Percentiles rank a stretch among this genome's conserved stretches.
Evolutionary conservation across 2,113 vertebrate species (phyloP).

Genomic region (Dicentrarchus labrax): DNA sequence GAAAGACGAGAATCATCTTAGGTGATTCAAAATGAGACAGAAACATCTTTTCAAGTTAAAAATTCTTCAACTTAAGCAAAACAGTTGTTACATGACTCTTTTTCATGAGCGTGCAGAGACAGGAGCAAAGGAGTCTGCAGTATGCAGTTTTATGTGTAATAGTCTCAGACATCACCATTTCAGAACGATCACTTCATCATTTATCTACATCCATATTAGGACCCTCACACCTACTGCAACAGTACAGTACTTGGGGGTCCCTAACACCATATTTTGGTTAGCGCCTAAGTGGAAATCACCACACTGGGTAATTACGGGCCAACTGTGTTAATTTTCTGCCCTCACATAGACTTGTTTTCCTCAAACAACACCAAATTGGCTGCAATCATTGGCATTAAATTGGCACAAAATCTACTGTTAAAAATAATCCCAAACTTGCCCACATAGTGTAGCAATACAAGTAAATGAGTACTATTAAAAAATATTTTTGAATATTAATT

Average conservation of each 20-base stretch:
- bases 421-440: too few relatives aligned
- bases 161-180: background rate
- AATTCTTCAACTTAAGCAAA: background rate
- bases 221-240: background rate
- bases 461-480: background rate
- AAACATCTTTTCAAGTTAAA: background rate
- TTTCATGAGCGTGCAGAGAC: background rate
- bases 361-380: slow-evolving; percentile 8
- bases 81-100: background rate
- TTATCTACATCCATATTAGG: background rate
- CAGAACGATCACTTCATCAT: background rate
- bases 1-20: background rate
- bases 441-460: too few relatives aligned
- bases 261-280: background rate
- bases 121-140: background rate
- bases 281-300: background rate
- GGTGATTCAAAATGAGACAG: background rate
- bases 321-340: background rate
- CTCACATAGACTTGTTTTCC: background rate
- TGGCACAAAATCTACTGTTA: background rate
- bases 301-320: background rate
- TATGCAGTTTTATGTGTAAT: background rate
- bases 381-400: background rate
- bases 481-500: background rate
- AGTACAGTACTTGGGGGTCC: background rate